A percentile compares a stretch with the other conserved stretches of the same genome.
phyloP scores from a whole-genome alignment of 1,140 invertebrate genomes.

The Apolygus lucorum region DNA sequence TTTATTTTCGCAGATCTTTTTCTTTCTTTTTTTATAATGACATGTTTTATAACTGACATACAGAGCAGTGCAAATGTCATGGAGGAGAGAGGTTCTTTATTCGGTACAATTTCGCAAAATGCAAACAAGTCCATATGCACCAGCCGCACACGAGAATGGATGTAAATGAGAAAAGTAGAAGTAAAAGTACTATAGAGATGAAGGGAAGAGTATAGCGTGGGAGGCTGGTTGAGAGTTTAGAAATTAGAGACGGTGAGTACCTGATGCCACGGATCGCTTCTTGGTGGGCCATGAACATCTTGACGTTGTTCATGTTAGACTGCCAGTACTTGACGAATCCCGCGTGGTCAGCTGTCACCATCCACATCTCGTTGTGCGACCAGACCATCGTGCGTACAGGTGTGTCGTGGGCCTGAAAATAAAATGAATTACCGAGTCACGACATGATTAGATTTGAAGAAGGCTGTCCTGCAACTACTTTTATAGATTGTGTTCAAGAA shows the following conservation, averaged over 20 bases:
- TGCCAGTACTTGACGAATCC: slow-evolving; percentile 99
- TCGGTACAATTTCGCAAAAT: slow-evolving; percentile 5
- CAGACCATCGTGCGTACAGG: slow-evolving; percentile 98
- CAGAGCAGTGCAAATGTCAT: too few relatives aligned
- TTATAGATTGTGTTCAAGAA: too few relatives aligned
- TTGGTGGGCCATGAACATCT: slow-evolving; percentile 99
- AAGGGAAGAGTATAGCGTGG: background rate
- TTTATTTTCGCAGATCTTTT: too few relatives aligned
- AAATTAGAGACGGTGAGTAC: slow-evolving; percentile 47
- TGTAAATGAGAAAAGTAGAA: background rate
- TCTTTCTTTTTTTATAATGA: too few relatives aligned
- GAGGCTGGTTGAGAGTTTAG: slow-evolving; percentile 25
- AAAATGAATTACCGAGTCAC: too few relatives aligned
- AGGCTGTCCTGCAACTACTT: too few relatives aligned
- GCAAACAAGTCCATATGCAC: background rate
- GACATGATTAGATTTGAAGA: too few relatives aligned
- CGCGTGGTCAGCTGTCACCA: slow-evolving; percentile 97
- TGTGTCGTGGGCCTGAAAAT: slow-evolving; percentile 84
- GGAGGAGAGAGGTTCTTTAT: slow-evolving; percentile 20
- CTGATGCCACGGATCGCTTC: slow-evolving; percentile 97
- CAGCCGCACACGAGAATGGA: slow-evolving; percentile 1
- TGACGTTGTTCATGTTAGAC: slow-evolving; percentile 99
- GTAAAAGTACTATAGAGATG: background rate
- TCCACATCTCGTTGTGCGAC: slow-evolving; percentile 99
- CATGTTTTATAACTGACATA: too few relatives aligned